Percentiles rank a stretch among this genome's conserved stretches.
phyloP scores from a whole-genome alignment of 2,888 invertebrate species.

The Amiota mariae region DNA sequence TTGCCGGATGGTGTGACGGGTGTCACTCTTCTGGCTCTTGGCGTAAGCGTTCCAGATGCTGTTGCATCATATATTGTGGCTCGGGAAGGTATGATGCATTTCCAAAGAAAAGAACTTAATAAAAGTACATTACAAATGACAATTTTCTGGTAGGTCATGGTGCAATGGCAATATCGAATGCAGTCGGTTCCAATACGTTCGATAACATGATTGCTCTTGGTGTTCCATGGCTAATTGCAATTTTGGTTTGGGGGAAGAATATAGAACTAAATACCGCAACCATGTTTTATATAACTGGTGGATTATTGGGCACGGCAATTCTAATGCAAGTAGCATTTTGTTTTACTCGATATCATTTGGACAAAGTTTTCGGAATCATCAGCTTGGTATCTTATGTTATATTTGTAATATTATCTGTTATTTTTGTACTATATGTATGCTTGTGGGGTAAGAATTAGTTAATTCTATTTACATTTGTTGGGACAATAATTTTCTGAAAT shows the following conservation, averaged over 20 bases:
- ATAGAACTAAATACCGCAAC: not conserved
- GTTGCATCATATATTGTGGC: slow-evolving; percentile 85
- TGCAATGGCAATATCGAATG: not conserved
- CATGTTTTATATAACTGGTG: not conserved
- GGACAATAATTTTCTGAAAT: too few species aligned
- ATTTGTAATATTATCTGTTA: too few species aligned
- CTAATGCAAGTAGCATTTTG: not conserved
- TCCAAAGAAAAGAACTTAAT: not conserved
- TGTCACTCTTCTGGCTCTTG: slow-evolving; percentile 5
- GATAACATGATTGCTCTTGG: too few species aligned
- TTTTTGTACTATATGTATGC: too few species aligned
- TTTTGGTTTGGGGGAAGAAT: too few species aligned
- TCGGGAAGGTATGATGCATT: slow-evolving; percentile 73
- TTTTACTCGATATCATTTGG: not conserved
- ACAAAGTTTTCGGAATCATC: too few species aligned
- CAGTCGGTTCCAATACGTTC: not conserved
- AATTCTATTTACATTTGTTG: too few species aligned
- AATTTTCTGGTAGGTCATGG: not conserved
- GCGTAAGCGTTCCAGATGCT: slow-evolving; percentile 13
- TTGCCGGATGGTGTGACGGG: slow-evolving; percentile 16
- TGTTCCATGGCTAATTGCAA: not conserved
- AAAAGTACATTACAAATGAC: not conserved
- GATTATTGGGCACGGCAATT: not conserved
- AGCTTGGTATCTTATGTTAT: too few species aligned
- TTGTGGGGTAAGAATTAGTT: too few species aligned